Conservation (phyloP, 2,113 vertebrate species). For the Paralichthys olivaceus region DNA sequence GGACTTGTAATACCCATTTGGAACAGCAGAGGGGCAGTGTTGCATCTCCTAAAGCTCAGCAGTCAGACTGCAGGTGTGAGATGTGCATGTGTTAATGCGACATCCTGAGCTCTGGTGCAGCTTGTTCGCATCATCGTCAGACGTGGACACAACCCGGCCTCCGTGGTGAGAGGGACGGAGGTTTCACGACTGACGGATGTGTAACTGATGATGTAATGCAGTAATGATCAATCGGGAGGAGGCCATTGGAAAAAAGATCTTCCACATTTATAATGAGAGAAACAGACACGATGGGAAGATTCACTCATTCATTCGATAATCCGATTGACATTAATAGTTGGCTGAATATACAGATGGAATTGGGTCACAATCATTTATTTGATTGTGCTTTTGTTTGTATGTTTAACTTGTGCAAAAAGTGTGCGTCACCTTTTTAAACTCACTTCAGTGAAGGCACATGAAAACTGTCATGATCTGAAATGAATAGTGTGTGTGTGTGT, state of each 20-base stretch:
- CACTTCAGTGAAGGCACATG: constrained; percentile 23
- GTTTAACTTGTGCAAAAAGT: not conserved
- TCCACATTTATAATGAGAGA: not conserved
- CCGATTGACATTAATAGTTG: no score
- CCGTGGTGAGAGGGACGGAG: not conserved
- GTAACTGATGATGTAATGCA: not conserved
- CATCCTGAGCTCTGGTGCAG: constrained; percentile 59
- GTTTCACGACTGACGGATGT: not conserved
- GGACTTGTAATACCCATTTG: not conserved
- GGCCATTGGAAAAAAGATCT: not conserved
- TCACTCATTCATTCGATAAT: not conserved
- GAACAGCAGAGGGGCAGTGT: constrained; percentile 43
- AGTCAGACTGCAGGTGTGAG: constrained; percentile 58
- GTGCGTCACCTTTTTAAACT: not conserved
- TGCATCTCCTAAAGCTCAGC: not conserved
- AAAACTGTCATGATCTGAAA: constrained; percentile 46
- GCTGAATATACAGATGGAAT: no score
- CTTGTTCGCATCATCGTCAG: constrained; percentile 22
- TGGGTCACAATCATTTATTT: not conserved
- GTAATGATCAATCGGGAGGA: not conserved
- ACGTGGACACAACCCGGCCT: constrained; percentile 2
- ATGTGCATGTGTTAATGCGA: constrained; percentile 65
- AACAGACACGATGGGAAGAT: not conserved
- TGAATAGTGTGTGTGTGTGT: constrained; percentile 49
- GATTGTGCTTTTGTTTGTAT: no score